Evolutionary conservation across 2,888 invertebrate genomes (phyloP).

Genomic region (Tetragonisca angustula): DNA sequence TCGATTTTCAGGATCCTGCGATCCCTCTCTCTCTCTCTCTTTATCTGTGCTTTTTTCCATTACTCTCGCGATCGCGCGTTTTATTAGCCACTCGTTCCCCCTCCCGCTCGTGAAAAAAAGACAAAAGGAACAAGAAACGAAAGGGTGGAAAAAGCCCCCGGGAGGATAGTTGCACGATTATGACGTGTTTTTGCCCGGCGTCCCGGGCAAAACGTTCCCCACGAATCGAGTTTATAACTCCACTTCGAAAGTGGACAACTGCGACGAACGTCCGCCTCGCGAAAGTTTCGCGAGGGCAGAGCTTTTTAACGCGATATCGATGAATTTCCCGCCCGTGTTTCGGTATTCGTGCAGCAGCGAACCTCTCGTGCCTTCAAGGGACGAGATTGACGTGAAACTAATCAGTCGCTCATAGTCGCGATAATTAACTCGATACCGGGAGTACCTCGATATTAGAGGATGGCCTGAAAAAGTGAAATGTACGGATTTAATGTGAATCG

Average conservation of each 20-base stretch:
- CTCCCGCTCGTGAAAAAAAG: too few relatives aligned
- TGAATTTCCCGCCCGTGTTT: neutral
- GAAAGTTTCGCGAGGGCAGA: neutral
- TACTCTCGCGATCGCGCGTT: neutral
- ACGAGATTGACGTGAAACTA: neutral
- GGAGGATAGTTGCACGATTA: constrained; percentile 31
- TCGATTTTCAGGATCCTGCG: neutral
- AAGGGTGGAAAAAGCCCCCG: neutral
- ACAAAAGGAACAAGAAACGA: too few relatives aligned
- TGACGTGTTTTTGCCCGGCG: constrained; percentile 22
- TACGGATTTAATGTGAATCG: too few relatives aligned
- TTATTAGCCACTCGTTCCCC: neutral
- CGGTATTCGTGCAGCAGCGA: neutral
- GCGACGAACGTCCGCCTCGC: neutral
- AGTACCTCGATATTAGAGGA: neutral
- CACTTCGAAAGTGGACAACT: constrained; percentile 14
- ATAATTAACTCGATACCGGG: neutral
- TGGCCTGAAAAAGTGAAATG: too few relatives aligned
- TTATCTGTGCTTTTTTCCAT: constrained; percentile 41
- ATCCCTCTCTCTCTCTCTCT: neutral
- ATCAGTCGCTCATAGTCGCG: neutral
- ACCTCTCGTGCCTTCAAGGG: too few relatives aligned
- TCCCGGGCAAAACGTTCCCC: constrained; percentile 14
- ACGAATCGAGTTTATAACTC: constrained; percentile 24
- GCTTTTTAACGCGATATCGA: constrained; percentile 27